A percentile compares a stretch with the other conserved stretches of the same genome.
Conservation (phyloP, 2,888 invertebrate species). For the Brenthis ino region DNA sequence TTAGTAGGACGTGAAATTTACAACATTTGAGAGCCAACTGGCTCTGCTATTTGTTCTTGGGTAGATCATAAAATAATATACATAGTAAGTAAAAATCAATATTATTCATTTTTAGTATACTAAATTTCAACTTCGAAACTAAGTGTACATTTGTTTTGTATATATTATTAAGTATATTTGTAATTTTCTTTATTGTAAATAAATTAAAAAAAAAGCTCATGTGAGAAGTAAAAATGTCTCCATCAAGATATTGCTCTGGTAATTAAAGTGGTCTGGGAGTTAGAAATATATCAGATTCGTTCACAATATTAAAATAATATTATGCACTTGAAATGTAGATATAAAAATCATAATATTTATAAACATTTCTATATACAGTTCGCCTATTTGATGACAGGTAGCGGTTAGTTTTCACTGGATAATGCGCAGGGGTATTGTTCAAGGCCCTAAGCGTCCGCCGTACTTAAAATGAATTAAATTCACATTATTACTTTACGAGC, state of each 20-base stretch:
- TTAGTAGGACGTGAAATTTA: slow-evolving; percentile 20
- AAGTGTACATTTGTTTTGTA: no score
- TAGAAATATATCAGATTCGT: no score
- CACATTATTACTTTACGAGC: neutral
- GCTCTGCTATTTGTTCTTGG: slow-evolving; percentile 10
- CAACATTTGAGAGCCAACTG: slow-evolving; percentile 15
- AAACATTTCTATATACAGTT: neutral
- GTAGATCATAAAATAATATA: slow-evolving; percentile 1
- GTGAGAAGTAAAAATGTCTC: no score
- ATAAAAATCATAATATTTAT: neutral
- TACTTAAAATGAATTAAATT: slow-evolving; percentile 5
- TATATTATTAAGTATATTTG: no score
- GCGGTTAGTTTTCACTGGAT: neutral
- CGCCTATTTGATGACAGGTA: neutral
- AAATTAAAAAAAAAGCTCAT: no score
- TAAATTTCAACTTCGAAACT: neutral
- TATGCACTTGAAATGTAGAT: neutral
- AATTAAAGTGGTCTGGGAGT: no score
- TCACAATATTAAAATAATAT: no score
- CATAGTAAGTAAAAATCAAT: neutral
- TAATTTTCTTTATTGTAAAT: no score
- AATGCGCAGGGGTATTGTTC: neutral
- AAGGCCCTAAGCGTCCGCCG: neutral
- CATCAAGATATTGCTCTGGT: no score
- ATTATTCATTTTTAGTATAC: neutral